phyloP scores from a whole-genome alignment of 2,797 vertebrate species.

The Accipiter minullus region DNA sequence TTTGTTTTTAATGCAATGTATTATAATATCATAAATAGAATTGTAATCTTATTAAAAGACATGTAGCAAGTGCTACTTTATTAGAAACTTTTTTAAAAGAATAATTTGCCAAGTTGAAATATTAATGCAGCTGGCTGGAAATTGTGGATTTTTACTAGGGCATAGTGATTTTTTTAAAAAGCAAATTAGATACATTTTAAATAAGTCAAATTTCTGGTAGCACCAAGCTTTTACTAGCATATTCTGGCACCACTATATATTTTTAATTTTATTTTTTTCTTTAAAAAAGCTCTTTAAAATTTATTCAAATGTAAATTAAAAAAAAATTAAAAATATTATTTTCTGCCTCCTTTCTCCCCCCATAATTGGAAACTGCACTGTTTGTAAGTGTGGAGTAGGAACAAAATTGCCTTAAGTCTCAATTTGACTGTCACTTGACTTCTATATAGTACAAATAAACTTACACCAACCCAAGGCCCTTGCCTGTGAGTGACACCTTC shows the following conservation, averaged over 20 bases:
- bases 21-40: conserved; percentile 54
- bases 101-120: conserved; percentile 43
- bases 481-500: background rate
- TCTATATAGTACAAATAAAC: background rate
- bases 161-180: background rate
- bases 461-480: background rate
- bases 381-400: background rate
- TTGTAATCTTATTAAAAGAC: conserved; percentile 55
- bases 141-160: background rate
- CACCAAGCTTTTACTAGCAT: background rate
- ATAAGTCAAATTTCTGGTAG: background rate
- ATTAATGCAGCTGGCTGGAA: conserved; percentile 37
- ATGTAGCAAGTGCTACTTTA: conserved; percentile 31
- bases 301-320: background rate
- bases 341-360: accelerated
- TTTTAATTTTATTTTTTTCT: background rate
- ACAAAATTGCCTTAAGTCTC: background rate
- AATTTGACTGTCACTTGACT: background rate
- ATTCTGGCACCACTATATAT: background rate
- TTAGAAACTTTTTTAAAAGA: conserved; percentile 19
- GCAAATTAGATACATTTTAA: background rate
- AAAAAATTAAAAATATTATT: background rate
- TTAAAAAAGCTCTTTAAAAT: background rate
- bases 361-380: background rate
- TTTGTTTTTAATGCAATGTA: conserved; percentile 60